These are phyloP conservation scores for Plutella xylostella DNA, from an alignment of 2,888 invertebrate genomes.

Conservation along the genomic window DNA sequence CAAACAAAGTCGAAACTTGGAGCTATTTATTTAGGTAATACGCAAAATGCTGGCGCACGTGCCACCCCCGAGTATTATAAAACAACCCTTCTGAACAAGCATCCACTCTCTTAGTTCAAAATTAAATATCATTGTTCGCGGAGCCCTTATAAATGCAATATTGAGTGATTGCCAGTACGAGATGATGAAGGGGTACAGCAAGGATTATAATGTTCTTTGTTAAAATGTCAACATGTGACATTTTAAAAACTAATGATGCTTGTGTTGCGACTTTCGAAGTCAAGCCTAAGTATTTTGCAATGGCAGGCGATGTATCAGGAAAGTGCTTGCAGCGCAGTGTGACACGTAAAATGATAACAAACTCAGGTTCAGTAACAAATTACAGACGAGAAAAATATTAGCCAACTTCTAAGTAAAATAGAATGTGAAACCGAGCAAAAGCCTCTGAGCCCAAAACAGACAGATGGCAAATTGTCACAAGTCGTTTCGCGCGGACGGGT, in stretches of 20 bases:
- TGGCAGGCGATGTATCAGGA: too few species aligned
- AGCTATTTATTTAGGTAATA: slow-evolving; percentile 64
- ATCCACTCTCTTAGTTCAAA: slow-evolving; percentile 50
- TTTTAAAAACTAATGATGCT: too few species aligned
- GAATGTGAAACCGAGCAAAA: too few species aligned
- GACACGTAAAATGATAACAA: too few species aligned
- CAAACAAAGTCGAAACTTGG: slow-evolving; percentile 29
- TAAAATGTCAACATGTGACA: slow-evolving; percentile 1
- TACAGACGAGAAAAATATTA: too few species aligned
- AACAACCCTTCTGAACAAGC: slow-evolving; percentile 29
- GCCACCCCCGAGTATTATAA: slow-evolving; percentile 34
- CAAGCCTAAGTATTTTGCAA: too few species aligned
- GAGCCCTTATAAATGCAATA: slow-evolving; percentile 60
- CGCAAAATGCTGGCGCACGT: slow-evolving; percentile 62
- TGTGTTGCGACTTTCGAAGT: too few species aligned
- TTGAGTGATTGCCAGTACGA: slow-evolving; percentile 30
- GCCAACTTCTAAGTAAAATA: too few species aligned
- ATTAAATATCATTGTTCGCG: slow-evolving; percentile 64
- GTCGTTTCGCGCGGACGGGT: slow-evolving; percentile 19
- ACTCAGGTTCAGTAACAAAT: too few species aligned
- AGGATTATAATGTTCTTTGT: slow-evolving; percentile 4
- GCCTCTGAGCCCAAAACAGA: too few species aligned
- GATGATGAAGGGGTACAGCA: neutral
- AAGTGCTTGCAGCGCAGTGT: too few species aligned
- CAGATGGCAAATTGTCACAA: too few species aligned